Evolutionary conservation across 2,113 vertebrate species (phyloP), one percentile per base, ranked within the genome.

Genomic region (Eulemur rufifrons): DNA sequence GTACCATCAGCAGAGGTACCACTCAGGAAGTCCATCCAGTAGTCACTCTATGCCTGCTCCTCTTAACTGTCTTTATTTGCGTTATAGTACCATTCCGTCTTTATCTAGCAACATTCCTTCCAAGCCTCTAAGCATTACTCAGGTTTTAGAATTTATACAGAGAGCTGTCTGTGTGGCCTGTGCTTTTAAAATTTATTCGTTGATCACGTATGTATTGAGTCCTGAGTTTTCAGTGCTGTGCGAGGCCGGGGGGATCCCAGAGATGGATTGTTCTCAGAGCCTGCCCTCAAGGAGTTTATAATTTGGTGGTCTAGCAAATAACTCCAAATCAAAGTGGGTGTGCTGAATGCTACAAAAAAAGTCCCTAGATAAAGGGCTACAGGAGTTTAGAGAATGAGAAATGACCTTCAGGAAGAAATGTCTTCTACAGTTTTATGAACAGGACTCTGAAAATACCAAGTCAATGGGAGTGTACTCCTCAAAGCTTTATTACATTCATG

Each of bases 11-110:
- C 45, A 66, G 23, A 27, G 59, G 39, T 50, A 50, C 32, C 0
- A 0, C 5, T 3, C 4, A 1, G 10, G 76, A 1, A 25, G 47
- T 13, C 23, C 34, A 18, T 21, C 2, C 25, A 32, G 14, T 45
- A n/a, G 12, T 10, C 2, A 5, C 37, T 29, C 25, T 27, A 45
- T 45, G 32, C 34, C 7, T 39, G 64, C 20, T 45, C 59, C 42
- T 93, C 27, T 74, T 66, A 5, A 6, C 17, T 32, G 1, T 68
- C 80, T 87, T 52, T 61, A 1, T 63, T 93, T 63, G 11, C 54
- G 1, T 25, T n/a, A 32, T 21, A 1, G 18, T 21, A n/a, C 64
- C 21, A 8, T 85, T 91, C 81, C 68, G 25, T 81, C 39, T 84
- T 64, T 25, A 8, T n/a, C 17, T 91, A 47, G 20, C 29, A 50